Base-by-base conservation (phyloP, 2,888 invertebrate species). In the Thera britannica region DNA sequence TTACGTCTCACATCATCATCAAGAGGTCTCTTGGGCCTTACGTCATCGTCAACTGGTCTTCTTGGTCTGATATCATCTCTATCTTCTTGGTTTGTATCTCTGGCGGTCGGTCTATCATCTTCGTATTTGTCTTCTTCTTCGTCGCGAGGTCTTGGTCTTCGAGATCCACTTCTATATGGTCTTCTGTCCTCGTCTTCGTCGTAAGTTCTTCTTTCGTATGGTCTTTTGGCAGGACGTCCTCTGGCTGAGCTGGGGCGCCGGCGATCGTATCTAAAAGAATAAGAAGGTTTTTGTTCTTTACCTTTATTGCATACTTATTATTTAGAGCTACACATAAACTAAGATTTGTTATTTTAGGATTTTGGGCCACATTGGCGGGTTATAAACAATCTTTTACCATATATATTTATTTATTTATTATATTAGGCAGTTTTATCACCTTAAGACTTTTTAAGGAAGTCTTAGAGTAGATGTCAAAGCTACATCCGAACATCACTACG, bases 181-280 rank as follows among this genome's bases (percentile, higher is more conserved):
- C 87, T 83, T 65, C 83, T 79, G 2, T 89, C 86, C 7, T 88
- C 90, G 7, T 90, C 91, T 2, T 92, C 90, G 2, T 89, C 90
- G 60, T 90, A 88, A 2, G 88, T 84, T 76, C 91, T 86, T 76
- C 92, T 89, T 9, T 90, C 89, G 68, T 89, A 89, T 0, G 86
- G 80, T 78, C 93, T 83, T 66, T 90, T 84, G 0, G 90, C 89
- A 56, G 88, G 89, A 52, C 90, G 87, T 44, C 92, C 92, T 74
- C 95, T 90, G 7, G 93, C 90, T 64, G 94, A 87, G 3, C 87
- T 72, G 8, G 72, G 72, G 7, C 75, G 84, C 35, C 94, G 93
- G 44, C 94, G 89, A 58, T 92, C 93, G 72, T 92, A 91, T 78
- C 94, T 94, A 83, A 57, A 60, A 23, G n/a, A 41, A 5, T 41